Evolutionary conservation across 2,888 invertebrate species (phyloP).

Genomic region (Mycalesis mineus): DNA sequence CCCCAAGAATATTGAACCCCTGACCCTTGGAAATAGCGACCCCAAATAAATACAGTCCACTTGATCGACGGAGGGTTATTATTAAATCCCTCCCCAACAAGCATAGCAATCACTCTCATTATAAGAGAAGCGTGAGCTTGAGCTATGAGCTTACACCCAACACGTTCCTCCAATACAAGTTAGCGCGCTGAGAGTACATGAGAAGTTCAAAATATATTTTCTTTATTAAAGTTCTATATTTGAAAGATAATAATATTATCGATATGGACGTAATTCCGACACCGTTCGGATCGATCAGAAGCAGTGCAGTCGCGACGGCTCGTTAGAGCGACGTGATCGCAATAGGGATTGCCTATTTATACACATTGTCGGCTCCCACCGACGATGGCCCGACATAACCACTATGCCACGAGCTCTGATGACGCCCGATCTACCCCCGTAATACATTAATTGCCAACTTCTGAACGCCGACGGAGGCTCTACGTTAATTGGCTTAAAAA

Average conservation of each 20-base stretch:
- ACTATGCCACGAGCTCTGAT: conserved; percentile 39
- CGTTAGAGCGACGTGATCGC: conserved; percentile 74
- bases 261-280: conserved; percentile 38
- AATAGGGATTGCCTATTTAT: conserved; percentile 73
- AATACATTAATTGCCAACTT: conserved; percentile 25
- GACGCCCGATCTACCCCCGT: conserved; percentile 30
- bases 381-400: conserved; percentile 42
- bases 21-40: too few species aligned
- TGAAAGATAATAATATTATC: background rate
- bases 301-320: conserved; percentile 62
- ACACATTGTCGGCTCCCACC: conserved; percentile 64
- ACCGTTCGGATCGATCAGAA: conserved; percentile 52
- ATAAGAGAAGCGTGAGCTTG: too few species aligned
- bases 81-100: too few species aligned
- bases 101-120: too few species aligned
- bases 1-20: too few species aligned
- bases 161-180: too few species aligned
- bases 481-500: conserved; percentile 41
- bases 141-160: too few species aligned
- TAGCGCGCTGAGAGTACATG: too few species aligned
- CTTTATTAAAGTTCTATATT: background rate
- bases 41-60: too few species aligned
- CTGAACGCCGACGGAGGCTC: conserved; percentile 31
- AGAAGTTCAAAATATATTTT: background rate
- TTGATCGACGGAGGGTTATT: too few species aligned